Evolutionary conservation across 2,113 vertebrate genomes (phyloP), one percentile per base, ranked within the genome.

Genomic region (Lasiurus borealis): DNA sequence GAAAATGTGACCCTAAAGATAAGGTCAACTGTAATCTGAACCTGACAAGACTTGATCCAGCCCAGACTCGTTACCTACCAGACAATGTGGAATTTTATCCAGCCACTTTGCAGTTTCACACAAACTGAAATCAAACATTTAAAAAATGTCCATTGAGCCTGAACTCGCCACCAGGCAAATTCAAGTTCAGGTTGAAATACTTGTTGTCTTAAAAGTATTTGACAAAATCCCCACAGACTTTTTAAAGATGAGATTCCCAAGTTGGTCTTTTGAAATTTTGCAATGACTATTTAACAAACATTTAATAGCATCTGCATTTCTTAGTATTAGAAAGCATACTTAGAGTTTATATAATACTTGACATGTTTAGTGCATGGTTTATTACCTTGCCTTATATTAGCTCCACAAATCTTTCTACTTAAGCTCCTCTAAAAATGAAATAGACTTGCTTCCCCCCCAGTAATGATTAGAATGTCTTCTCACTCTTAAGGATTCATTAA

Each of bases 1-100:
- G 85, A 96, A 98, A 97, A 94, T 88, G 14, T 52, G 87, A 97
- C 71, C 89, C 44, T 94, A 36, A 93, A 68, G n/a, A 96, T 54
- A 34, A 75, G 72, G 31, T 81, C 97, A 95, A 12, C 25, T 96
- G 90, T 96, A 92, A 94, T 90, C 1, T 1, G 88, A 82, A 93
- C 88, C 66, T 75, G 86, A 23, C 13, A 96, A 93, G 34, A 87
- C 92, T 89, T 97, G 96, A 94, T 40, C 3, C n/a, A 95, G 91
- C 19, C 94, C 34, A 78, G 88, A 92, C 25, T 46, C 46, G 10
- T 19, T 83, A 92, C 86, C 78, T 95, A 19, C 57, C 4, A 94
- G 96, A 77, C 5, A 88, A 19, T 52, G 10, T 82, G 19, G 86
- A 91, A 97, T 96, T 90, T 93, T 64, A 50, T 31, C 78, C 78